Conservation (phyloP, 2,888 invertebrate species). For the Rhingia campestris region DNA sequence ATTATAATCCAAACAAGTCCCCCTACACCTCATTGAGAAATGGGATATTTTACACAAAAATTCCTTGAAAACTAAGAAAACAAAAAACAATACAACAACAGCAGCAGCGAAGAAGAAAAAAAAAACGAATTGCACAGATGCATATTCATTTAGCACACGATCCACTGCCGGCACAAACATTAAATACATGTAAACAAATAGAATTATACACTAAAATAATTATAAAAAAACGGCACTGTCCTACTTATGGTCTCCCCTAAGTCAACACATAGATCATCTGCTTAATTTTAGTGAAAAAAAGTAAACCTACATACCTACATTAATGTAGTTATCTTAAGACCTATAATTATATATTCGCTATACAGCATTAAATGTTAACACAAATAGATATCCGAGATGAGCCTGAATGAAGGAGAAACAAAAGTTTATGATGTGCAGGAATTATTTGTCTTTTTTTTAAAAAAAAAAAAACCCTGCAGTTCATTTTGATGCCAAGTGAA, state of each 20-base stretch:
- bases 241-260: conserved; percentile 36
- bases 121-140: conserved; percentile 24
- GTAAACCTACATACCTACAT: not conserved
- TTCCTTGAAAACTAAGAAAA: conserved; percentile 15
- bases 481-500: not conserved
- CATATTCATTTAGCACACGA: conserved; percentile 39
- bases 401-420: conserved; percentile 3
- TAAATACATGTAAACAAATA: conserved; percentile 50
- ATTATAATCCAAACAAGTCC: conserved; percentile 1
- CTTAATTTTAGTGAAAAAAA: conserved; percentile 37
- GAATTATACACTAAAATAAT: conserved; percentile 26
- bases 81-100: conserved; percentile 9
- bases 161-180: conserved; percentile 32
- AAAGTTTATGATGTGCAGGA: conserved; percentile 28
- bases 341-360: conserved; percentile 34
- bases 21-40: conserved; percentile 9
- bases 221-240: conserved; percentile 12
- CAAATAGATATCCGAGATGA: conserved; percentile 32
- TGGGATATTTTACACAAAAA: not conserved
- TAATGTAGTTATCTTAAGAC: conserved; percentile 12
- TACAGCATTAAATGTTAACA: conserved; percentile 37
- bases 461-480: conserved; percentile 12
- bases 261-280: conserved; percentile 32
- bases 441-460: not conserved
- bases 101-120: conserved; percentile 2